Evolutionary conservation across 2,888 invertebrate genomes (phyloP).

Genomic region (Cheilosia scutellata): DNA sequence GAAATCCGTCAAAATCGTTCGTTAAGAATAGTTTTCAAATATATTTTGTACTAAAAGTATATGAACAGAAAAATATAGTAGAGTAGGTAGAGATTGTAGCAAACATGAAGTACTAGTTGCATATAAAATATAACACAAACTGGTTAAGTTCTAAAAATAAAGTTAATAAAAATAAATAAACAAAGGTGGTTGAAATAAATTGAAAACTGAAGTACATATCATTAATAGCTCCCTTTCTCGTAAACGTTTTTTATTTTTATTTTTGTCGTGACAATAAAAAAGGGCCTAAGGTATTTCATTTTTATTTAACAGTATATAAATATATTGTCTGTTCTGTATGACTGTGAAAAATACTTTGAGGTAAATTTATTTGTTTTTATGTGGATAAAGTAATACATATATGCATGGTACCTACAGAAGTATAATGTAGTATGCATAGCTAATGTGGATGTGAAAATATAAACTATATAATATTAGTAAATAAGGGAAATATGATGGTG

Average conservation of each 20-base stretch:
- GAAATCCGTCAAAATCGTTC: conserved; percentile 1
- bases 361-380: conserved; percentile 12
- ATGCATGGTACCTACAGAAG: no score
- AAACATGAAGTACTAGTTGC: conserved; percentile 59
- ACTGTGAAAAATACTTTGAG: conserved; percentile 40
- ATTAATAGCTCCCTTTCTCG: conserved; percentile 69
- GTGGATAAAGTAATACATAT: no score
- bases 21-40: not conserved
- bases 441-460: conserved; percentile 3
- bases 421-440: not conserved
- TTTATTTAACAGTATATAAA: not conserved
- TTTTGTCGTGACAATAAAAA: conserved; percentile 20
- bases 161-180: conserved; percentile 12
- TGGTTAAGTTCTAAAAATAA: not conserved
- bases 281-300: not conserved
- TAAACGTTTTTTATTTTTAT: conserved; percentile 11
- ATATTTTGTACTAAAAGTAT: conserved; percentile 14
- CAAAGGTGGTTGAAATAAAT: conserved; percentile 31
- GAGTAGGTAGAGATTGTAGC: conserved; percentile 70
- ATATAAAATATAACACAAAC: conserved; percentile 23
- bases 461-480: conserved; percentile 7
- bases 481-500: conserved; percentile 31
- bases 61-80: conserved; percentile 48
- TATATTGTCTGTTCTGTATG: conserved; percentile 21
- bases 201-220: conserved; percentile 15